These are phyloP conservation scores for Ceratitis capitata DNA, from an alignment of 1,140 invertebrate genomes.

Conservation along the genomic window DNA sequence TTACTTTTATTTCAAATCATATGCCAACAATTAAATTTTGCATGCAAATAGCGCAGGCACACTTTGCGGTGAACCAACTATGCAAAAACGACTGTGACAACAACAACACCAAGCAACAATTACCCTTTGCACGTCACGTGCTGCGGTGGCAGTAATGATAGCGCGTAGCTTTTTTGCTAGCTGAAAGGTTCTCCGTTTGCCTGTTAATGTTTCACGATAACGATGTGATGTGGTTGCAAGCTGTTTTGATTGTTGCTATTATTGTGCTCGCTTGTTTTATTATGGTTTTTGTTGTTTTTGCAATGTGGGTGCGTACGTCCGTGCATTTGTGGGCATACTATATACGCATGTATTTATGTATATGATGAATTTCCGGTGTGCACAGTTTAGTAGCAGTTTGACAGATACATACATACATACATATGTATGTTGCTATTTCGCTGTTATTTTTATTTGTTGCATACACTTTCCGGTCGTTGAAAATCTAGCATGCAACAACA, in stretches of 20 bases:
- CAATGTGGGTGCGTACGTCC: neutral
- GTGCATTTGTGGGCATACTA: too few relatives aligned
- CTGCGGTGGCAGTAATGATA: constrained; percentile 18
- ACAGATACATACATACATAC: neutral
- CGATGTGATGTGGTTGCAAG: constrained; percentile 9
- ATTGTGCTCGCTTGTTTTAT: constrained; percentile 42
- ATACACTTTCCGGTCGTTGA: constrained; percentile 6
- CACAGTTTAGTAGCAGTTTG: constrained; percentile 33
- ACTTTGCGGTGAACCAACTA: neutral
- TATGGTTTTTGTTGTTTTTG: neutral
- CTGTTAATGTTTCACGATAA: neutral
- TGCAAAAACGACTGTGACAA: neutral
- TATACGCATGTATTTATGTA: too few relatives aligned
- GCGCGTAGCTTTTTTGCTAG: neutral
- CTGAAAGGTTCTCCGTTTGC: too few relatives aligned
- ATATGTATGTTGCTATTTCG: neutral
- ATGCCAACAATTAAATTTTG: neutral
- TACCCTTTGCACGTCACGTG: neutral
- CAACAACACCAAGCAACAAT: neutral
- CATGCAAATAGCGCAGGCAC: neutral
- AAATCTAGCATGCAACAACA: too few relatives aligned
- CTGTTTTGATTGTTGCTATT: constrained; percentile 47
- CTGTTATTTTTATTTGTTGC: neutral
- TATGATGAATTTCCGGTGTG: constrained; percentile 63
- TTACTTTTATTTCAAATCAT: constrained; percentile 1